Base-by-base conservation (phyloP, 2,888 invertebrate species). In the Linnaemya vulpina region DNA sequence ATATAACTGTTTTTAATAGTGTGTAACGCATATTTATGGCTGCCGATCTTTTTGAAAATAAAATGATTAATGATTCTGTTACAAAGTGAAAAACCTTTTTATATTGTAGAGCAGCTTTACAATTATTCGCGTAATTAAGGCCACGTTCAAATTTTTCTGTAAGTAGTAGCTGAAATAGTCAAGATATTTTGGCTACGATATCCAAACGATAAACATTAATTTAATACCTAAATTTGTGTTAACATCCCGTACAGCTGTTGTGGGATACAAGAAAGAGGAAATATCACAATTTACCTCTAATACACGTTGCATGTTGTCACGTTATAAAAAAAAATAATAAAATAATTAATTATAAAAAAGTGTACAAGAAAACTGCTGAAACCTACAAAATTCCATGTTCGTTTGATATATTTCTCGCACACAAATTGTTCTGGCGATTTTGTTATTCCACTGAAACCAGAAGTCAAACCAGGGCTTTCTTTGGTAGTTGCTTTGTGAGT, bases 261-360 rank as follows among this genome's bases (percentile, higher is more conserved):
- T 55, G 70, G 55, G 40, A 70, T 51, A 20, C 30, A 49, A 65
- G 84, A 71, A 77, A 38, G 8, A 58, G 71, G 20, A 46, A 79
- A 49, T 58, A 63, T 62, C 55, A 40, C 49, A 49, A 70, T 51
- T 49, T 65, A 43, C 22, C 84, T 87, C 78, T 87, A 88, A 88
- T 7, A 49, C 49, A 49, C 73, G 65, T 92, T 90, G 92, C 92
- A 91, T 92, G 92, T 92, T 91, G 91, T 92, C 92, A 92, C 92
- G 92, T 92, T 92, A 91, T 91, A 90, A 62, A 80, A 76, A 80
- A n/a, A n/a, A n/a, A n/a, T n/a, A n/a, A 86, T 58, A 70, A 78
- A 86, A 76, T 70, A 73, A n/a, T 38, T 38, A 60, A 60, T 55
- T 55, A 71, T 55, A 62, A 53, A 79, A 43, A 49, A 67, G n/a